Evolutionary conservation across 1,140 invertebrate species (phyloP).

Genomic region (Battus philenor): DNA sequence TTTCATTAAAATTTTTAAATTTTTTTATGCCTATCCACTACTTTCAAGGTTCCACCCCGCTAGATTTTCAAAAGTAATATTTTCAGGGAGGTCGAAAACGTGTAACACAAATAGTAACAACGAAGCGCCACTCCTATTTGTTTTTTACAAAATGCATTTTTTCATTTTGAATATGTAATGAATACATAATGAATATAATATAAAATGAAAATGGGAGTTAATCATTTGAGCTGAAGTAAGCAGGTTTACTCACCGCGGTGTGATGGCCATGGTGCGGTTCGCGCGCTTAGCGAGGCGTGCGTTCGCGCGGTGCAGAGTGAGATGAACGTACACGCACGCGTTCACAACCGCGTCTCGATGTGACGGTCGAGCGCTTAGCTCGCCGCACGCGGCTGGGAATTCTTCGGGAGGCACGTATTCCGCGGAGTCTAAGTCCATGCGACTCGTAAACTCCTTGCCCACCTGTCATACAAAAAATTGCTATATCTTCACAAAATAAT

Average conservation of each 20-base stretch:
- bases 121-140: too few relatives aligned
- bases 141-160: too few relatives aligned
- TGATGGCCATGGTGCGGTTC: conserved; percentile 97
- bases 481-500: neutral
- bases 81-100: too few relatives aligned
- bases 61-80: too few relatives aligned
- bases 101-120: too few relatives aligned
- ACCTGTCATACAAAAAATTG: conserved; percentile 78
- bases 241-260: conserved; percentile 87
- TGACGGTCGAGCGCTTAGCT: conserved; percentile 84
- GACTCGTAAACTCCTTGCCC: conserved; percentile 90
- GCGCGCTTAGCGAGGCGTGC: conserved; percentile 91
- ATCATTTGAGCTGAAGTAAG: too few relatives aligned
- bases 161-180: too few relatives aligned
- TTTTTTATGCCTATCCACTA: too few relatives aligned
- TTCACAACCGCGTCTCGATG: conserved; percentile 98
- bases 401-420: conserved; percentile 90
- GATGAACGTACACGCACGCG: conserved; percentile 98
- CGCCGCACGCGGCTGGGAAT: conserved; percentile 90
- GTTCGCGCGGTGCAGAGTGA: conserved; percentile 97
- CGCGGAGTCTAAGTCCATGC: conserved; percentile 88
- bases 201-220: too few relatives aligned
- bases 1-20: too few relatives aligned
- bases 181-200: too few relatives aligned
- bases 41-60: too few relatives aligned